Percentiles rank a stretch among this genome's conserved stretches.
These are phyloP conservation scores for Oligia fasciuncula DNA, from an alignment of 2,888 invertebrate genomes.

Conservation along the genomic window DNA sequence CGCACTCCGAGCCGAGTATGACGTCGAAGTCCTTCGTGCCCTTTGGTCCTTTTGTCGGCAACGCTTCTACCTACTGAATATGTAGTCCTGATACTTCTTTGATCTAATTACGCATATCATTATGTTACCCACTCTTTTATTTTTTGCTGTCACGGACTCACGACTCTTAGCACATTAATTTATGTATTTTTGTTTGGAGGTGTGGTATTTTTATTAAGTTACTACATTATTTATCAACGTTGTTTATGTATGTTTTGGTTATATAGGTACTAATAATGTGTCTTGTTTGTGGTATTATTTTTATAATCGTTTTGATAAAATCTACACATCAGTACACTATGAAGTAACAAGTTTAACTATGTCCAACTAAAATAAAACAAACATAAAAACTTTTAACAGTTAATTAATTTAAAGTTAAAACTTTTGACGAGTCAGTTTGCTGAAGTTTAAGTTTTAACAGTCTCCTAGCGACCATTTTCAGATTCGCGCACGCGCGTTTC, in stretches of 20 bases:
- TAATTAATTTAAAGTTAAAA: not conserved
- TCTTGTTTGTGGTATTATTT: not conserved
- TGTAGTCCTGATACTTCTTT: slow-evolving; percentile 87
- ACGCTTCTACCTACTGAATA: slow-evolving; percentile 73
- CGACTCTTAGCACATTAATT: not conserved
- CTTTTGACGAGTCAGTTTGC: not conserved
- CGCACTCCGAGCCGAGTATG: slow-evolving; percentile 39
- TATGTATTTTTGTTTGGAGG: slow-evolving; percentile 36
- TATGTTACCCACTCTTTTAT: slow-evolving; percentile 69
- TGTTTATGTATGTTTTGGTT: not conserved
- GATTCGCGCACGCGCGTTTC: slow-evolving; percentile 55
- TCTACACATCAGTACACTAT: not conserved
- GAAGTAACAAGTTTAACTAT: not conserved
- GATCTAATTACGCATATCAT: slow-evolving; percentile 91
- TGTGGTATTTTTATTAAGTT: slow-evolving; percentile 6
- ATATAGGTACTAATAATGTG: not conserved
- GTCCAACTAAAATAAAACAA: not conserved
- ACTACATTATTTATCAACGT: not conserved
- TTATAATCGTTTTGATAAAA: slow-evolving; percentile 2
- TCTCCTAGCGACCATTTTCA: slow-evolving; percentile 12
- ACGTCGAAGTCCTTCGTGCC: slow-evolving; percentile 61
- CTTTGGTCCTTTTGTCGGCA: slow-evolving; percentile 64
- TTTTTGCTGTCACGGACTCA: slow-evolving; percentile 32
- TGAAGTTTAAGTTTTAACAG: slow-evolving; percentile 19
- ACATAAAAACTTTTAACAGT: not conserved